Conservation (phyloP, 2,888 invertebrate genomes). For the Thera obeliscata region DNA sequence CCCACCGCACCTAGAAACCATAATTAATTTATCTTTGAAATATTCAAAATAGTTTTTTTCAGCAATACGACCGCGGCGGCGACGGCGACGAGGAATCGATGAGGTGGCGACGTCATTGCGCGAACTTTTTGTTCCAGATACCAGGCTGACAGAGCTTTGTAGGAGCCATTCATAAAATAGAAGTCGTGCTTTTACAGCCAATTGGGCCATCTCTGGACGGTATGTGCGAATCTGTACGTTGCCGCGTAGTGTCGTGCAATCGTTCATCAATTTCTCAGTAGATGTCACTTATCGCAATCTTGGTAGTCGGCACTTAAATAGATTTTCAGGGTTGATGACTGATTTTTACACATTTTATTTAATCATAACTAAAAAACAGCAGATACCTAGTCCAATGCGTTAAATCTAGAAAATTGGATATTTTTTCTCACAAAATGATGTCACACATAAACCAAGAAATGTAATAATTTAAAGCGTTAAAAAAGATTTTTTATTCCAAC, state of each 20-base stretch:
- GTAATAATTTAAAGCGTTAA: too few relatives aligned
- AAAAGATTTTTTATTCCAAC: too few relatives aligned
- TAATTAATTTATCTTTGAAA: not conserved
- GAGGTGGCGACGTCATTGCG: conserved; percentile 15
- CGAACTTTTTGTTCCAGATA: conserved; percentile 18
- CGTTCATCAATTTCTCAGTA: not conserved
- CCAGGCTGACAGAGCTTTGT: conserved; percentile 18
- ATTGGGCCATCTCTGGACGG: not conserved
- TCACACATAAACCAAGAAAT: too few relatives aligned
- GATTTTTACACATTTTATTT: not conserved
- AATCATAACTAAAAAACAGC: too few relatives aligned
- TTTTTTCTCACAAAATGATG: too few relatives aligned
- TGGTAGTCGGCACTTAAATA: not conserved
- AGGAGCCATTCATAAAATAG: conserved; percentile 6
- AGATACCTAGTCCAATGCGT: too few relatives aligned
- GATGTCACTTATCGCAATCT: not conserved
- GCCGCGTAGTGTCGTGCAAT: not conserved
- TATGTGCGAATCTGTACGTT: not conserved
- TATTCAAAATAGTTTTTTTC: too few relatives aligned
- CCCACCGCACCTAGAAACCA: conserved; percentile 85
- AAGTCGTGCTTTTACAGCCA: not conserved
- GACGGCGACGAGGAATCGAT: not conserved
- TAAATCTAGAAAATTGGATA: too few relatives aligned
- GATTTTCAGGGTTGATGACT: not conserved
- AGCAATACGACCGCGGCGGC: not conserved